Evolutionary conservation across 2,797 vertebrate genomes (phyloP).

Genomic region (Rhabdophis nuchalis): DNA sequence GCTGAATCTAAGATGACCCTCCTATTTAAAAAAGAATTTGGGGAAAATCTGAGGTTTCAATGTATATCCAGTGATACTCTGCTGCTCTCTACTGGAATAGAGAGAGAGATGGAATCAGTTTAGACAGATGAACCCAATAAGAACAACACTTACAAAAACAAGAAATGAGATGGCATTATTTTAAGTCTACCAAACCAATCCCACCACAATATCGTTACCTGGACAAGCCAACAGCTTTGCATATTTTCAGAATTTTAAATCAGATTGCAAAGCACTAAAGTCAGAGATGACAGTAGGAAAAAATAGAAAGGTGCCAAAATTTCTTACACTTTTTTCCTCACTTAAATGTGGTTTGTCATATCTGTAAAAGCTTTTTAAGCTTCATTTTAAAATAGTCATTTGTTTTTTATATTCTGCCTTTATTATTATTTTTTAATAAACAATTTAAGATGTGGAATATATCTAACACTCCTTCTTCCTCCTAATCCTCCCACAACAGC

Average conservation of each 20-base stretch:
- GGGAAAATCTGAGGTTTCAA: not conserved
- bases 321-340: not conserved
- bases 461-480: not conserved
- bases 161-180: not conserved
- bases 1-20: not conserved
- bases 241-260: not conserved
- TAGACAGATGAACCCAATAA: not conserved
- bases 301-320: not conserved
- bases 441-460: not conserved
- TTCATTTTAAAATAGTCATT: not conserved
- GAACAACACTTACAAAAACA: not conserved
- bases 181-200: not conserved
- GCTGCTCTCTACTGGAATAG: not conserved
- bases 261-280: not conserved
- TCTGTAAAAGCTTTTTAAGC: not conserved
- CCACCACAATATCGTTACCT: not conserved
- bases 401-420: not conserved
- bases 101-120: not conserved
- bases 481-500: not conserved
- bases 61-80: not conserved
- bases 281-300: not conserved
- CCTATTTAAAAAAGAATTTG: not conserved
- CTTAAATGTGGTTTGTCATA: not conserved
- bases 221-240: not conserved
- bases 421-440: not conserved